These are phyloP conservation scores for Spondyliosoma cantharus DNA, from an alignment of 2,797 vertebrate species.

Conservation along the genomic window DNA sequence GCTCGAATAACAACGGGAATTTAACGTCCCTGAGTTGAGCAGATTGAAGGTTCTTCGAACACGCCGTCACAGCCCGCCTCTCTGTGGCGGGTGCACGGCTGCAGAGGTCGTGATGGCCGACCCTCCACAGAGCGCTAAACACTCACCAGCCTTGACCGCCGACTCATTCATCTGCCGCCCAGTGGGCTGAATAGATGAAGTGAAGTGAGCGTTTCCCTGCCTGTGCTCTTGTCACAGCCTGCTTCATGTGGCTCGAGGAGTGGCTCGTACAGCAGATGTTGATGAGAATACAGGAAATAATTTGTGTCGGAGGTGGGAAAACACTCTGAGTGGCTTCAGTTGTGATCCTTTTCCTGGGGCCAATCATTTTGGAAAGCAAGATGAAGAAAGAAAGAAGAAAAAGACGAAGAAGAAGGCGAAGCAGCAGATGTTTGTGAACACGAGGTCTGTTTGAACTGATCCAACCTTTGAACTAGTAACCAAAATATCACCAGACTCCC, in stretches of 20 bases:
- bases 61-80: background rate
- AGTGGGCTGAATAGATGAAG: slow-evolving; percentile 18
- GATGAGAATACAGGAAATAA: background rate
- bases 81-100: background rate
- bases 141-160: slow-evolving; percentile 14
- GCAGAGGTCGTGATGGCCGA: slow-evolving; percentile 16
- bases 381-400: no score
- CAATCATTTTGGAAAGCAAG: background rate
- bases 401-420: no score
- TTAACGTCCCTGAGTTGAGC: background rate
- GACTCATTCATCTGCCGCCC: slow-evolving; percentile 42
- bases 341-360: background rate
- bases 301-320: background rate
- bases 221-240: background rate
- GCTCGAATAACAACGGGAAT: background rate
- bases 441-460: no score
- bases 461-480: no score
- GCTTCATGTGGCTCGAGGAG: slow-evolving; percentile 25
- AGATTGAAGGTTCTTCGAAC: slow-evolving; percentile 20
- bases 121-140: slow-evolving; percentile 49
- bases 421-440: no score
- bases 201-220: slow-evolving; percentile 1
- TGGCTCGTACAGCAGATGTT: background rate
- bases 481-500: no score
- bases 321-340: background rate